phyloP scores from a whole-genome alignment of 2,888 invertebrate genomes.

The Girardia tigrina region DNA sequence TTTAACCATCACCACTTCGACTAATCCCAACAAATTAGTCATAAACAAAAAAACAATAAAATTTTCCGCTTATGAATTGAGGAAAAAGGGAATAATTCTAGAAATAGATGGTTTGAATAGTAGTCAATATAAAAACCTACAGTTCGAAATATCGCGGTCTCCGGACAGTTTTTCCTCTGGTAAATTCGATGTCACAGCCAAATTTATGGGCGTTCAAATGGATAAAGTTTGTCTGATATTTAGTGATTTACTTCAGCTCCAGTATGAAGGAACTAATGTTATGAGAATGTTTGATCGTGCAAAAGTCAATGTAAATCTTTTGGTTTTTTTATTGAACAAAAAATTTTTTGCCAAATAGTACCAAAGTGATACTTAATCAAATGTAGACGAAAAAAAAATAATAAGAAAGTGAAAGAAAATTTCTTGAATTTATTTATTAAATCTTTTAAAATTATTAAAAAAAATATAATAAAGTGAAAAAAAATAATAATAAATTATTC shows the following conservation, averaged over 20 bases:
- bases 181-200: conserved; percentile 60
- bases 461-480: too few relatives aligned
- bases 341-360: conserved; percentile 57
- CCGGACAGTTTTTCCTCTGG: conserved; percentile 56
- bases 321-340: conserved; percentile 62
- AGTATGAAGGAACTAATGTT: conserved; percentile 63
- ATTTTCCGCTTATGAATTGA: conserved; percentile 60
- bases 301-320: conserved; percentile 63
- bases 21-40: neutral
- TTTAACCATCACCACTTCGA: neutral
- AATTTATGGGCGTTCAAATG: conserved; percentile 65
- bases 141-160: conserved; percentile 61
- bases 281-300: conserved; percentile 68
- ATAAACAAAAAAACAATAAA: conserved; percentile 48
- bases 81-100: conserved; percentile 61
- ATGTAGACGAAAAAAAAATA: neutral
- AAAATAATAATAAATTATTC: too few relatives aligned
- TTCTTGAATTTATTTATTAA: too few relatives aligned
- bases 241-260: conserved; percentile 62
- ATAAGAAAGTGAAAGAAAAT: too few relatives aligned
- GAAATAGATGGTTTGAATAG: conserved; percentile 60
- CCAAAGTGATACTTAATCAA: neutral
- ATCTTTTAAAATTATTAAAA: too few relatives aligned
- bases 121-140: conserved; percentile 62
- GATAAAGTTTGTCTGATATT: conserved; percentile 55